Base-by-base conservation (phyloP, 2,113 vertebrate genomes). In the Eurystomus gularis region DNA sequence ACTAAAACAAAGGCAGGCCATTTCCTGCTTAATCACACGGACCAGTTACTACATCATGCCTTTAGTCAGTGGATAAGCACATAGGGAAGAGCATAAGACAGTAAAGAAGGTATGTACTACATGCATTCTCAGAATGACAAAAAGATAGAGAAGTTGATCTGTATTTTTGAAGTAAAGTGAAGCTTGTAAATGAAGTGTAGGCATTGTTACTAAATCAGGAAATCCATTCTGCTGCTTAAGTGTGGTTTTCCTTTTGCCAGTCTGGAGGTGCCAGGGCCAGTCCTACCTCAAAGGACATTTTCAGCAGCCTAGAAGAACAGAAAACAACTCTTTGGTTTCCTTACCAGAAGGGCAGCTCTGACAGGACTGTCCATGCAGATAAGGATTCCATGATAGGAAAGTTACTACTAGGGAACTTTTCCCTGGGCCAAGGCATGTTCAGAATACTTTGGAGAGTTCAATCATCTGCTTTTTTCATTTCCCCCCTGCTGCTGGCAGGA, bases 111-210 rank as follows among this genome's bases (percentile, higher is more conserved):
- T 31, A 25, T 15, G 33, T 16, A 40, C 54, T 26, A 25, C 42
- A 2, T 5, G 12, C 24, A 8, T 71, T 54, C 82, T 71, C 65
- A 81, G 77, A 65, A 46, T 42, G 48, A 60, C 52, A 77, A 39
- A 33, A n/a, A 58, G 49, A 11, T 21, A 54, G 20, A 21, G 52
- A n/a, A 19, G 24, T 15, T 44, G n/a, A 21, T 69, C 39, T 48
- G 20, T 25, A 7, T 35, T 85, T 82, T 18, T 82, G 13, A 82
- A 94, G 33, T 46, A 42, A 89, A 64, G 58, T 39, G 21, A 25
- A 57, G 73, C 77, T 78, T 0, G 0, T 65, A 54, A 62, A 26
- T 24, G 31, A 70, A 57, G 29, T 1, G 0, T 13, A 2, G 3
- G 51, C 37, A 21, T 68, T 54, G n/a, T 69, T 19, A 28, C 35